Conservation (phyloP, 2,888 invertebrate genomes). For the Luperina nickerlii region DNA sequence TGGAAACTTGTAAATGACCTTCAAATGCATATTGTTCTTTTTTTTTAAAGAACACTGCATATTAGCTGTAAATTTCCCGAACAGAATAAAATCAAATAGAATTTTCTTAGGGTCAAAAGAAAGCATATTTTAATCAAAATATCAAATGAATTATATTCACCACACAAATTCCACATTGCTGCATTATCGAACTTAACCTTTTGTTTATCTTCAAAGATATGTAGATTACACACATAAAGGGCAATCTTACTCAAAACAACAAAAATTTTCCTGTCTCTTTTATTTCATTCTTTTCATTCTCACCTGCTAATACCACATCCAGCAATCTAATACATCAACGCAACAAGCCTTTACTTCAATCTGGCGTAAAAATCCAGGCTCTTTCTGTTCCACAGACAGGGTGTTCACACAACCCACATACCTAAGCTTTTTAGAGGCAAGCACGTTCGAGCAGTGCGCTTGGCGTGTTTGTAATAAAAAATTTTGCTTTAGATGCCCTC, state of each 20-base stretch:
- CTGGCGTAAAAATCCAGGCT: constrained; percentile 76
- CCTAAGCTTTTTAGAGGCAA: constrained; percentile 75
- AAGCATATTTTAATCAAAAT: background rate
- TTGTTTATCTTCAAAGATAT: background rate
- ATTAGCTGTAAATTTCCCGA: too few relatives aligned
- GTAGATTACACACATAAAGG: background rate
- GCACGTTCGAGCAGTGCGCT: constrained; percentile 71
- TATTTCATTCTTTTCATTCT: background rate
- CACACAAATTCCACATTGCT: background rate
- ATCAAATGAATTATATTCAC: background rate
- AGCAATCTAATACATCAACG: constrained; percentile 49
- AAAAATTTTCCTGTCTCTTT: background rate
- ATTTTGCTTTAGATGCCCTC: constrained; percentile 43
- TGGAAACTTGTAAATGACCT: too few relatives aligned
- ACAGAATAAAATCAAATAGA: too few relatives aligned
- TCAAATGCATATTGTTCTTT: too few relatives aligned
- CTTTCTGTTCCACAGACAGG: constrained; percentile 73
- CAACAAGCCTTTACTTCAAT: constrained; percentile 73
- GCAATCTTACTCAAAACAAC: background rate
- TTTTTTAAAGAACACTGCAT: too few relatives aligned
- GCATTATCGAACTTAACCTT: background rate
- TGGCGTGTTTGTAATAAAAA: constrained; percentile 69
- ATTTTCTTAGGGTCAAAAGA: background rate
- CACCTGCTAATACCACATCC: constrained; percentile 33
- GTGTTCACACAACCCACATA: constrained; percentile 71